Evolutionary conservation across 1,140 invertebrate genomes (phyloP).

Genomic region (Philaenus spumarius): DNA sequence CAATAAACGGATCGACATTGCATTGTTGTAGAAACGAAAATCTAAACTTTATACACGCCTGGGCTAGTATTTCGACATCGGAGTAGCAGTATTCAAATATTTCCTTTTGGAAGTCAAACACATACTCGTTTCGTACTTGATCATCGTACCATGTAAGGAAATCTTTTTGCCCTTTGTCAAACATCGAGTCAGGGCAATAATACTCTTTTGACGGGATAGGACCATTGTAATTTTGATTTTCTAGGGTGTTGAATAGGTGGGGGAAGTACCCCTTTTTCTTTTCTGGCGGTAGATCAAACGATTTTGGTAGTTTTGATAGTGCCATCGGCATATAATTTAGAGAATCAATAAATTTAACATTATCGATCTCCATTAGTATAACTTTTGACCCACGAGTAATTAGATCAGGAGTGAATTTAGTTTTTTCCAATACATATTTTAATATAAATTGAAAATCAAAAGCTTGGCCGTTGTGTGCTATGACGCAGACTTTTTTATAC

Average conservation of each 20-base stretch:
- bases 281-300: conserved; percentile 25
- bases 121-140: neutral
- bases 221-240: conserved; percentile 24
- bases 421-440: conserved; percentile 19
- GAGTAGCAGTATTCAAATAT: conserved; percentile 13
- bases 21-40: neutral
- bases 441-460: conserved; percentile 32
- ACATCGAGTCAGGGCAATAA: conserved; percentile 10
- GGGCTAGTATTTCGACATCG: conserved; percentile 22
- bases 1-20: conserved; percentile 2
- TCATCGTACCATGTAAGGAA: conserved; percentile 1
- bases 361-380: conserved; percentile 17
- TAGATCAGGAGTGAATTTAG: conserved; percentile 16
- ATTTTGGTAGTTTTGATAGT: conserved; percentile 25
- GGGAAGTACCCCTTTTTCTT: conserved; percentile 12
- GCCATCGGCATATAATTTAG: conserved; percentile 32
- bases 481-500: neutral
- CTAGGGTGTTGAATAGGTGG: conserved; percentile 29
- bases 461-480: conserved; percentile 29
- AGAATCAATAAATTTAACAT: conserved; percentile 31
- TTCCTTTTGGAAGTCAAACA: conserved; percentile 3
- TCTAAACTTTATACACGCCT: conserved; percentile 17
- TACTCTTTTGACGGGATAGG: neutral
- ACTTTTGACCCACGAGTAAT: conserved; percentile 23
- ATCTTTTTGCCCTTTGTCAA: conserved; percentile 22